These are phyloP conservation scores for Peromyscus melanophrys DNA, from an alignment of 2,797 vertebrate genomes.

Conservation along the genomic window DNA sequence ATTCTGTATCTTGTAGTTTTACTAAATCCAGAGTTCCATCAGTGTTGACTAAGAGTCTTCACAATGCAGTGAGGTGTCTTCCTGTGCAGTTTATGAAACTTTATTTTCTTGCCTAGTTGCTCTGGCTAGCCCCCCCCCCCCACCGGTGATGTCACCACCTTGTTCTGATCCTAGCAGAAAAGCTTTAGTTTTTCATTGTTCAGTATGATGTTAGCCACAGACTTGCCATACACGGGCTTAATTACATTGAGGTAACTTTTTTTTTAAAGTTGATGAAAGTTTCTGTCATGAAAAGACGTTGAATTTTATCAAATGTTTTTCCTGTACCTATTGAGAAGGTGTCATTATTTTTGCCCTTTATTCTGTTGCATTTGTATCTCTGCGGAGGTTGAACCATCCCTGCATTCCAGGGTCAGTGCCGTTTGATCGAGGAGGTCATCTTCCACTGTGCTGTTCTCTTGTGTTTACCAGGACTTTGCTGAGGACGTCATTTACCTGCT, in stretches of 20 bases:
- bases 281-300: neutral
- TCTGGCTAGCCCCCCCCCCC: neutral
- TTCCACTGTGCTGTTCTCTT: too few species aligned
- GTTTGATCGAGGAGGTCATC: rapidly evolving
- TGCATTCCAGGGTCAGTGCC: too few species aligned
- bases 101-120: neutral
- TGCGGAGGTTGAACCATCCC: neutral
- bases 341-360: neutral
- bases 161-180: neutral
- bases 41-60: neutral
- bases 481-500: too few species aligned
- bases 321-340: neutral
- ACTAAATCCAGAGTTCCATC: neutral
- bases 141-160: neutral
- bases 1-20: too few species aligned
- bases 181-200: neutral
- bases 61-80: neutral
- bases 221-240: neutral
- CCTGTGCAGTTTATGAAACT: neutral
- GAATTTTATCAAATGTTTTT: neutral
- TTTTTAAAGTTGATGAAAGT: neutral
- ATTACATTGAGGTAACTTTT: neutral
- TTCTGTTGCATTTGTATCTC: neutral
- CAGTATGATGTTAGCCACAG: too few species aligned
- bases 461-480: neutral